Evolutionary conservation across 64 coral and sea anemone species (phyloP), one percentile per base, ranked within the genome.

Genomic region (Montipora foliosa): DNA sequence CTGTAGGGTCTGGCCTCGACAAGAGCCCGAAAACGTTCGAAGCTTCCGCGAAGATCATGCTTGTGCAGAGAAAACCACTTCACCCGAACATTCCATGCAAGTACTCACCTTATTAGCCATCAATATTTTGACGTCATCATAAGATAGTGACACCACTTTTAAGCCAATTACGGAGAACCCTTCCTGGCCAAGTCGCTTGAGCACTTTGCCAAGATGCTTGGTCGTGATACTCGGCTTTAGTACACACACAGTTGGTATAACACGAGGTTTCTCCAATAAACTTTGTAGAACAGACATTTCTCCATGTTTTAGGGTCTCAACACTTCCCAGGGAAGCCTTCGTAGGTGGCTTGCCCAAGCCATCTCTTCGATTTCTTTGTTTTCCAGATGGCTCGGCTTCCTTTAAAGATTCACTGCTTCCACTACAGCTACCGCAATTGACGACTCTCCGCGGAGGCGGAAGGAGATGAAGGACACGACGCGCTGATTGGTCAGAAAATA

Each of bases 151-250:
- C 64, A 83, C 89, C 88, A 98, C 94, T 49, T 86, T 95, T 68
- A 96, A 84, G 19, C 75, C 82, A 59, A 94, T 87, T 21, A 98
- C 86, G 20, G 22, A 82, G 46, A 98, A 98, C 2, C 95, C 73
- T 50, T 98, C 97, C 44, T 95, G 94, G 4, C 75, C 88, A 81
- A 98, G 76, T 14, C 94, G 83, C 74, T 93, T 93, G 69, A 98
- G 85, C 12, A 98, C 81, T 49, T 95, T 96, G 11, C 97, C 94
- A 37, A 96, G 52, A 48, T 95, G 91, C 57, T 95, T 95, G 13
- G 82, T 69, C 53, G 81, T 91, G 49, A 91, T 89, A 19, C 93
- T 82, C 46, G 97, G 97, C 83, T 98, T 98, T 29, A 98, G 77
- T 4, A 96, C 8, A 68, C 89, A 94, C 3, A 98, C 91, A 20